These are phyloP conservation scores for Portevinia maculata DNA, from an alignment of 2,888 invertebrate genomes.

Conservation along the genomic window DNA sequence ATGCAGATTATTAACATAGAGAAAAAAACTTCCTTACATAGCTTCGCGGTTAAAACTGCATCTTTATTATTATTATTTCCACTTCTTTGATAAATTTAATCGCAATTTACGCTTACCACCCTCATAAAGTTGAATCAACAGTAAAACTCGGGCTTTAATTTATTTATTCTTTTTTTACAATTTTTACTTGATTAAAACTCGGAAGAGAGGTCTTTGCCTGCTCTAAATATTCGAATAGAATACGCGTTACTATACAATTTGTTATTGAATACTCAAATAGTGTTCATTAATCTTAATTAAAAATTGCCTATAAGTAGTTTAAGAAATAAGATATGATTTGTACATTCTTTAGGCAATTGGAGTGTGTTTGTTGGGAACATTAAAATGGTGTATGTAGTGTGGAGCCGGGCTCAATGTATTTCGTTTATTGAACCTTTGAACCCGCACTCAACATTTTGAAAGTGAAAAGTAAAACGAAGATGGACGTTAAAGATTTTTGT, in stretches of 20 bases:
- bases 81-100: slow-evolving; percentile 42
- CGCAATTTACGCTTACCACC: slow-evolving; percentile 42
- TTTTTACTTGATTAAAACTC: slow-evolving; percentile 14
- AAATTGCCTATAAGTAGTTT: slow-evolving; percentile 63
- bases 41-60: slow-evolving; percentile 10
- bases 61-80: too few relatives aligned
- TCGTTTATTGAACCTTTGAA: slow-evolving; percentile 51
- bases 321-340: slow-evolving; percentile 21
- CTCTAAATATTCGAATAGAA: slow-evolving; percentile 18
- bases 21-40: slow-evolving; percentile 15
- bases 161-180: slow-evolving; percentile 3
- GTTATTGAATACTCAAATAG: slow-evolving; percentile 57
- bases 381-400: slow-evolving; percentile 14
- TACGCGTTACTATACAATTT: slow-evolving; percentile 24
- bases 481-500: slow-evolving; percentile 36
- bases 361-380: slow-evolving; percentile 41
- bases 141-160: slow-evolving; percentile 2
- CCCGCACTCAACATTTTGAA: slow-evolving; percentile 5
- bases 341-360: too few relatives aligned
- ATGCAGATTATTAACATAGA: background rate
- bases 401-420: slow-evolving; percentile 20
- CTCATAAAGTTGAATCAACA: slow-evolving; percentile 44
- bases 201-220: background rate
- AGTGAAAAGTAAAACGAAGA: slow-evolving; percentile 19
- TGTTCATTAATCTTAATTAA: slow-evolving; percentile 72